Evolutionary conservation across 2,888 invertebrate species (phyloP).

Genomic region (Nasonovia ribisnigri): DNA sequence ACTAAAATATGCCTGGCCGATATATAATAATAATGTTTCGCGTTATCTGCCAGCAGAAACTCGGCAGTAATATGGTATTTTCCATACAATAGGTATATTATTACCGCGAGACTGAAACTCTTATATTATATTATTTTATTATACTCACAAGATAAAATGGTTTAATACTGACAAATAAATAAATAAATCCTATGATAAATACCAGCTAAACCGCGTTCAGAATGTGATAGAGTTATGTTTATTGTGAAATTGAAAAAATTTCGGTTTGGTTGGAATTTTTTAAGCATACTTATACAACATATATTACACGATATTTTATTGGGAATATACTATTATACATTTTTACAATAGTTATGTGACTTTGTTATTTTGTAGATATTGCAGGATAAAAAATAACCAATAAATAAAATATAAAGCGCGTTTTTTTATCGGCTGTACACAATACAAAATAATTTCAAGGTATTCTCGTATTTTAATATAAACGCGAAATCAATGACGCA

Average conservation of each 20-base stretch:
- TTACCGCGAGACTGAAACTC: not conserved
- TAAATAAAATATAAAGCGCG: not conserved
- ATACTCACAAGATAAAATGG: not conserved
- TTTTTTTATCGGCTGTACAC: not conserved
- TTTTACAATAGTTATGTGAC: not conserved
- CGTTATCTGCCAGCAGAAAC: not conserved
- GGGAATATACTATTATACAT: not conserved
- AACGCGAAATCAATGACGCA: conserved; percentile 1
- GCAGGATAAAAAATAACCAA: not conserved
- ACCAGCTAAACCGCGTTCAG: not conserved
- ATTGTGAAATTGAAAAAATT: not conserved
- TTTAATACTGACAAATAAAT: not conserved
- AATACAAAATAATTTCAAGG: conserved; percentile 44
- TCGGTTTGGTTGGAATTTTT: not conserved
- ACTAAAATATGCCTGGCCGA: not conserved
- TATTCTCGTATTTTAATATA: not conserved
- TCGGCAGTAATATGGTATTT: not conserved
- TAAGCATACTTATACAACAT: not conserved
- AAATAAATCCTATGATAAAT: not conserved
- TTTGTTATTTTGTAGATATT: not conserved
- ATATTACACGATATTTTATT: not conserved
- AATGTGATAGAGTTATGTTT: not conserved
- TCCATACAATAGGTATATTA: not conserved
- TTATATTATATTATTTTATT: not conserved
- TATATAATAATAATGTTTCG: not conserved